These are phyloP conservation scores for Neosilurus mollespiculum DNA, from an alignment of 2,797 vertebrate genomes.

Conservation along the genomic window DNA sequence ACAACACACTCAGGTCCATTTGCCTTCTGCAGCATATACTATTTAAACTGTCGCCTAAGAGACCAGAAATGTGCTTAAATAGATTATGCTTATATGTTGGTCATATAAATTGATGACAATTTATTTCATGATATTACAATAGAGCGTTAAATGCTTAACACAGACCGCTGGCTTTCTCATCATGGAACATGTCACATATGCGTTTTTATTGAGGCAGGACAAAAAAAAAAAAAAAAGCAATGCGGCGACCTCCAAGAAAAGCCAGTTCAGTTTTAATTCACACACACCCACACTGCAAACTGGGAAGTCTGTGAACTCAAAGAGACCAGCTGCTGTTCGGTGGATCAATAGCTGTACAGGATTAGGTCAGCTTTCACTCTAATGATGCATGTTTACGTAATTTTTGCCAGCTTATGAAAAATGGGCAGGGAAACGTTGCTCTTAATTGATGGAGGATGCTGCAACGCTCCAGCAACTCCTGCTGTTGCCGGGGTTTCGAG, in stretches of 20 bases:
- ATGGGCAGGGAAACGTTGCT: slow-evolving; percentile 48
- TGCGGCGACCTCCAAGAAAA: not conserved
- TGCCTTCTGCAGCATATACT: slow-evolving; percentile 18
- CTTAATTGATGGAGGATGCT: slow-evolving; percentile 72
- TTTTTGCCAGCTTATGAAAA: slow-evolving; percentile 55
- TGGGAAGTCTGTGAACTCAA: not conserved
- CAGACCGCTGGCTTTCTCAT: slow-evolving; percentile 38
- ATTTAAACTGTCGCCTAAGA: slow-evolving; percentile 7
- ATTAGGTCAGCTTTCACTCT: slow-evolving; percentile 47
- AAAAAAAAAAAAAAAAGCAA: no score
- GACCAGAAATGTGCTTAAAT: not conserved
- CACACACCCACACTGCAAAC: not conserved
- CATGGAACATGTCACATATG: slow-evolving; percentile 64
- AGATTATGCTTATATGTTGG: not conserved
- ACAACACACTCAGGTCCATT: no score
- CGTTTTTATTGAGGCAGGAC: slow-evolving; percentile 57
- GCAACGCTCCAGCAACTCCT: slow-evolving; percentile 71
- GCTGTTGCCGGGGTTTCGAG: slow-evolving; percentile 61
- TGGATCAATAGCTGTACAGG: slow-evolving; percentile 42
- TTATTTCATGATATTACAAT: not conserved
- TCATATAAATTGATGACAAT: not conserved
- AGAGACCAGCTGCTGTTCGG: slow-evolving; percentile 11
- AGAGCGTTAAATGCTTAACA: not conserved
- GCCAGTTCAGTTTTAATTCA: not conserved
- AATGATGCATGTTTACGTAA: slow-evolving; percentile 57